Percentiles rank a stretch among this genome's conserved stretches.
Evolutionary conservation across 2,888 invertebrate species (phyloP).

Genomic region (Hypsopygia costalis): DNA sequence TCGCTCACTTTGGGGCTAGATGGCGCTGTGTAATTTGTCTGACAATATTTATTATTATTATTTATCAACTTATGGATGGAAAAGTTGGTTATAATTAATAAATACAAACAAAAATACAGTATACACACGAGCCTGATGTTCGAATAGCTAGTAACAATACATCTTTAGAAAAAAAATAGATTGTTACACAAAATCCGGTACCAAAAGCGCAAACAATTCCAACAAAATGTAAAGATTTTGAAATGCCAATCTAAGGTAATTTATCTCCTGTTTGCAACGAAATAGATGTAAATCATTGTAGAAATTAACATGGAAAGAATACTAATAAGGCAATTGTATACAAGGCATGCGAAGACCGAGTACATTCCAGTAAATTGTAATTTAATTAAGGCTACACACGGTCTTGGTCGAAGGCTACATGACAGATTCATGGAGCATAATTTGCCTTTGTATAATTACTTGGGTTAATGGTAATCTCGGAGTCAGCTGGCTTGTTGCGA

Average conservation of each 20-base stretch:
- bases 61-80: too few species aligned
- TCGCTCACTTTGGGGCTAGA: too few species aligned
- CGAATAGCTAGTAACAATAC: too few species aligned
- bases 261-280: not conserved
- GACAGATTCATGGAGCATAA: not conserved
- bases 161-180: too few species aligned
- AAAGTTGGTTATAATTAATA: too few species aligned
- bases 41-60: too few species aligned
- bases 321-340: constrained; percentile 2
- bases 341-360: not conserved
- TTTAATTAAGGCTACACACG: not conserved
- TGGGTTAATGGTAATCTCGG: not conserved
- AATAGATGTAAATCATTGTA: constrained; percentile 3
- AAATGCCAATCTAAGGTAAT: not conserved
- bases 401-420: not conserved
- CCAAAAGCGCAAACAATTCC: too few species aligned
- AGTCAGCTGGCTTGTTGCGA: constrained; percentile 6
- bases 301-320: not conserved
- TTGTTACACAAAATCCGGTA: too few species aligned
- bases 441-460: not conserved
- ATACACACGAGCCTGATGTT: too few species aligned
- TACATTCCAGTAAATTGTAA: not conserved
- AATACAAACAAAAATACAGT: too few species aligned
- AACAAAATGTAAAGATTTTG: too few species aligned
- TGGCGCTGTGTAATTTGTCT: too few species aligned